These are phyloP conservation scores for Desmodus rotundus DNA, from an alignment of 2,113 vertebrate species.

Conservation along the genomic window DNA sequence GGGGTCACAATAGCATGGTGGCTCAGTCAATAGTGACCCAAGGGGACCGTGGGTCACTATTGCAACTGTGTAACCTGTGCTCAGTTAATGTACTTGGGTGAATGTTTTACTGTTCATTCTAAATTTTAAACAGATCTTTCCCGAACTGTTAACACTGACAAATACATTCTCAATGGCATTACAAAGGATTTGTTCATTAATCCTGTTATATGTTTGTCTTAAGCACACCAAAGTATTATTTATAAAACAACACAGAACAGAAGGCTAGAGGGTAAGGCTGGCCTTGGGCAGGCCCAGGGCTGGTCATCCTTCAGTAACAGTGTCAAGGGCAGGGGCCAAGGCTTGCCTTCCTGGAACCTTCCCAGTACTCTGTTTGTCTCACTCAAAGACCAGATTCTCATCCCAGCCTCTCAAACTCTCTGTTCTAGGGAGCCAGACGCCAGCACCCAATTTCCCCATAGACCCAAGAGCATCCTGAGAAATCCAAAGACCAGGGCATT, in stretches of 20 bases:
- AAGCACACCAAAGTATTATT: neutral
- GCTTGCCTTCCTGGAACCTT: neutral
- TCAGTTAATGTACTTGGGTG: neutral
- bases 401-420: neutral
- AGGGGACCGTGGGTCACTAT: neutral
- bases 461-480: neutral
- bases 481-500: neutral
- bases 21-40: neutral
- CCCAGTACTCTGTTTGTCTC: rapidly evolving
- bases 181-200: neutral
- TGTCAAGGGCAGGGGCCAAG: neutral
- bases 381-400: neutral
- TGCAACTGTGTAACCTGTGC: neutral
- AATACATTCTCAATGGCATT: neutral
- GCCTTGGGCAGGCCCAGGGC: neutral
- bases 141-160: neutral
- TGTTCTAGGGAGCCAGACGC: neutral
- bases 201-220: neutral
- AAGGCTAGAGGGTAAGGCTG: neutral
- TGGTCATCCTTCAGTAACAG: neutral
- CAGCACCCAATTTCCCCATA: neutral
- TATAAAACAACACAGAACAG: neutral
- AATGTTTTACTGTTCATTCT: neutral
- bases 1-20: too few species aligned
- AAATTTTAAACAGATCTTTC: neutral